Base-by-base conservation (phyloP, 2,113 vertebrate genomes). In the Rhombomys opimus region DNA sequence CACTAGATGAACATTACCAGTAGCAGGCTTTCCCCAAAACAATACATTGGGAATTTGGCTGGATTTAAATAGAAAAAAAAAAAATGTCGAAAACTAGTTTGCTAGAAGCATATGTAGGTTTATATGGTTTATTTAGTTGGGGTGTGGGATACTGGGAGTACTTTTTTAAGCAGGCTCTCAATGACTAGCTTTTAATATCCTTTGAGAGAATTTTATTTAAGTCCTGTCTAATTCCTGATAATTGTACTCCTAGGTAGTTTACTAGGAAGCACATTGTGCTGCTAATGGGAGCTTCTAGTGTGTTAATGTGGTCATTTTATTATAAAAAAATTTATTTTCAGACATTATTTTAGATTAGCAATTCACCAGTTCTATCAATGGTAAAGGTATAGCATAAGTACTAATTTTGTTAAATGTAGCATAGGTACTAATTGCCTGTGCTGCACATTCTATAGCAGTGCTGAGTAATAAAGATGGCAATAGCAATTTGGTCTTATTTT, bases 41-140 rank as follows among this genome's bases (percentile, higher is more conserved):
- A 81, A 67, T 92, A 91, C 89, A 87, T 91, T 78, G 84, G n/a
- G 41, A 85, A 95, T 96, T 89, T 91, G 41, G 11, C 73, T 95
- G 57, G 52, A n/a, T 80, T 87, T 95, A n/a, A 87, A 75, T 93
- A 90, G 94, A 95, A 84, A 91, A 68, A 41, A 91, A 93, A 94
- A 1, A 30, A 78, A n/a, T 88, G 2, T 23, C 87, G 63, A 88
- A 67, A 67, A 93, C 17, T 92, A 84, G 72, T 54, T 96, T 95
- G 93, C 63, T 68, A 92, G 65, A 94, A 95, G 95, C 7, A 67
- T 85, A 54, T 65, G 57, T 82, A 93, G 41, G 22, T 52, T 91
- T 81, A 89, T 86, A 95, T 87, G 18, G 63, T 22, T 87, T 54
- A 54, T 87, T n/a, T 70, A 17, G 23, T n/a, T 57, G 20, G 67